Base-by-base conservation (phyloP, 1,140 invertebrate genomes). In the Latrodectus geometricus region DNA sequence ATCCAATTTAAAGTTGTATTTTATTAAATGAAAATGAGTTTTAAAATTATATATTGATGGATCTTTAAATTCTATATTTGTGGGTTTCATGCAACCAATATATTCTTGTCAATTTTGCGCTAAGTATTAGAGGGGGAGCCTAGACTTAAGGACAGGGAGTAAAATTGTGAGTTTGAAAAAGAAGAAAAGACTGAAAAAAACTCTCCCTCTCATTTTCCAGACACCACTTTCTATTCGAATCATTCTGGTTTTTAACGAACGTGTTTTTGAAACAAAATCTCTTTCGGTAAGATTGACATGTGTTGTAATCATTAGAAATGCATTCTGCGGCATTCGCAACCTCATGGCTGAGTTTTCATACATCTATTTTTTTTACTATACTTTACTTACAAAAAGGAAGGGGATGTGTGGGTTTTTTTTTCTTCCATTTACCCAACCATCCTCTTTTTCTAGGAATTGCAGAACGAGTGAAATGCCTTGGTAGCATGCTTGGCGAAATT, bases 271-370 rank as follows among this genome's bases (percentile, higher is more conserved):
- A 79, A 66, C 75, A 70, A 79, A 86, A 79, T 86, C 74, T 78
- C 56, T 73, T 79, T 78, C 69, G 21, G 69, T 78, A 50, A 79
- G 69, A 72, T 76, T 77, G 74, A 56, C 83, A 85, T 74, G 74
- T 74, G 65, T 79, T 73, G 84, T 79, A 72, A 86, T 86, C 75
- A 86, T 86, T 86, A 86, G 84, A 86, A 86, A 86, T 79, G 74
- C 84, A 66, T 73, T 86, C 74, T 81, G 23, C 68, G n/a, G 56
- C 79, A 49, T 61, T 69, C 79, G 54, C 35, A 52, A 35, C 72
- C 68, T 61, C 9, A 61, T 17, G 65, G 68, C 48, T 68, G 56
- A 61, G 84, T 61, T 61, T 61, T 14, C 8, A 61, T 61, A 5
- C 35, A 35, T 35, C 35, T 35, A 35, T 35, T 35, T 35, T 35